Conservation (phyloP, 37 sponge, comb jelly and placozoan species). For the Spongilla lacustris region DNA sequence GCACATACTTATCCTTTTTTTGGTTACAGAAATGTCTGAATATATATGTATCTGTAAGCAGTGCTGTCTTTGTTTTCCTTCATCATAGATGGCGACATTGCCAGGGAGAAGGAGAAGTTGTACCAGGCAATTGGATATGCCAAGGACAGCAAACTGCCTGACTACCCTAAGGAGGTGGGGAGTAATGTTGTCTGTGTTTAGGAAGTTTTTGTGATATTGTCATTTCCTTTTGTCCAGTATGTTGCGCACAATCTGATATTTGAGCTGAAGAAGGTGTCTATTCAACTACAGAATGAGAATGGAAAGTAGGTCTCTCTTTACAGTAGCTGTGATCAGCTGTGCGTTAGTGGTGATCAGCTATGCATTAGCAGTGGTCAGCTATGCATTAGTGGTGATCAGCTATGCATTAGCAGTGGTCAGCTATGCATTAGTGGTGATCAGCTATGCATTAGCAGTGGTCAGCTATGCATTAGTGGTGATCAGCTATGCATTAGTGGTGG, state of each 20-base stretch:
- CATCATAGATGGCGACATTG: constrained; percentile 51
- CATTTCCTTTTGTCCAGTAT: constrained; percentile 40
- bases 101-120: constrained; percentile 69
- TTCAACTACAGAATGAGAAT: constrained; percentile 40
- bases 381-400: no score
- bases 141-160: constrained; percentile 30
- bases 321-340: neutral
- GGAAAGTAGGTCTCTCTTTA: constrained; percentile 8
- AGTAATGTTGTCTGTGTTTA: neutral
- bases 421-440: no score
- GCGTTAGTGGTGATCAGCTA: neutral
- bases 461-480: no score
- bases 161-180: constrained; percentile 54
- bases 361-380: neutral
- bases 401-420: no score
- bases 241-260: constrained; percentile 57
- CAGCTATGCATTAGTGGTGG: no score
- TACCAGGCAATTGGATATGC: constrained; percentile 78
- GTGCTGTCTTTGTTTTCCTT: neutral
- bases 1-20: no score
- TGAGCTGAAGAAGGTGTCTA: constrained; percentile 33
- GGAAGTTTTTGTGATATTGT: neutral
- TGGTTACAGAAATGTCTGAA: no score
- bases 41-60: neutral
- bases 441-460: no score